These are phyloP conservation scores for Rhinophrynus dorsalis DNA, from an alignment of 2,797 vertebrate species.

Conservation along the genomic window DNA sequence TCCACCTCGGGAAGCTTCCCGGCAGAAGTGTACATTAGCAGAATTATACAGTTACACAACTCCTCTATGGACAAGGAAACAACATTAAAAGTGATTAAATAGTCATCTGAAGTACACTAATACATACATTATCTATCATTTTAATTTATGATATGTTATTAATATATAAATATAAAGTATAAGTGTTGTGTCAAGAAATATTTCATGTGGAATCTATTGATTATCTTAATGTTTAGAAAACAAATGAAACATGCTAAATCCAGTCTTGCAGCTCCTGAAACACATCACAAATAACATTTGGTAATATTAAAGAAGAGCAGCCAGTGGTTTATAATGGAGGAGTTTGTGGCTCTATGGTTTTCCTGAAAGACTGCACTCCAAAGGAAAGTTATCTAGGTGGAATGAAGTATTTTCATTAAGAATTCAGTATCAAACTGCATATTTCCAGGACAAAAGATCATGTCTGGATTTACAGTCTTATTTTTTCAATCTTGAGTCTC, in stretches of 20 bases:
- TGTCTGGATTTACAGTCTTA: no score
- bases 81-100: slow-evolving; percentile 67
- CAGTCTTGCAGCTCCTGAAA: slow-evolving; percentile 5
- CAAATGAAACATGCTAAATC: slow-evolving; percentile 1
- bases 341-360: slow-evolving; percentile 15
- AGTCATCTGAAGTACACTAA: slow-evolving; percentile 63
- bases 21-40: slow-evolving; percentile 73
- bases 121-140: slow-evolving; percentile 56
- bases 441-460: no score
- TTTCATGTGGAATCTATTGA: slow-evolving; percentile 38
- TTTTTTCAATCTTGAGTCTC: no score
- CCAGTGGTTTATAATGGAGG: slow-evolving; percentile 41
- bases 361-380: slow-evolving; percentile 5
- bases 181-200: slow-evolving; percentile 29
- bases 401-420: slow-evolving; percentile 27
- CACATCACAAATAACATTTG: slow-evolving; percentile 16
- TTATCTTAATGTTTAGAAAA: slow-evolving; percentile 29
- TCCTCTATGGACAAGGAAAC: slow-evolving; percentile 56
- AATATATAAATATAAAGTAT: slow-evolving; percentile 29
- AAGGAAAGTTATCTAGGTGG: slow-evolving; percentile 1
- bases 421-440: no score
- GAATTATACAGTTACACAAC: slow-evolving; percentile 66
- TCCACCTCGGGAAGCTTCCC: slow-evolving; percentile 72
- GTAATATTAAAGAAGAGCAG: slow-evolving; percentile 37
- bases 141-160: slow-evolving; percentile 46